These are phyloP conservation scores for Acanthornis magna DNA, from an alignment of 2,797 vertebrate genomes.

Conservation along the genomic window DNA sequence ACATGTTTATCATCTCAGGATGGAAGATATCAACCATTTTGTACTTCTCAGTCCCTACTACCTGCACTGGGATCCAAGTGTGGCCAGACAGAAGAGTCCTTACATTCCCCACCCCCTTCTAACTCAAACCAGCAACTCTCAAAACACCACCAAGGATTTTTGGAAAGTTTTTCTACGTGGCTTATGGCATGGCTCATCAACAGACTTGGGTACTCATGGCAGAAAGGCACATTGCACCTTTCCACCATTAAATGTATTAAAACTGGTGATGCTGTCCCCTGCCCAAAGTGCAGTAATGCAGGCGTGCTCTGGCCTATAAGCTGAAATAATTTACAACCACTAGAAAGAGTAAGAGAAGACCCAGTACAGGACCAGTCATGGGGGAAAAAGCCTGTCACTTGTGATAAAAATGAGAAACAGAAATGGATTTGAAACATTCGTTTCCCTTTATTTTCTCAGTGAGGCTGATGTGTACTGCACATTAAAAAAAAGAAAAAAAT, in stretches of 20 bases:
- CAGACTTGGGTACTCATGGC: background rate
- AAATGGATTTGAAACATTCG: constrained; percentile 87
- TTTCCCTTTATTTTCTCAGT: constrained; percentile 99
- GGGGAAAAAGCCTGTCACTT: background rate
- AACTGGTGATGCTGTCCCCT: background rate
- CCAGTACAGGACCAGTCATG: background rate
- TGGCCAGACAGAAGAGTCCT: background rate
- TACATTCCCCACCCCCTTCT: background rate
- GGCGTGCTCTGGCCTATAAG: background rate
- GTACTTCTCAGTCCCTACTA: background rate
- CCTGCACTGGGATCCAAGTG: background rate
- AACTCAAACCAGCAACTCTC: background rate
- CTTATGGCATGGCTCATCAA: background rate
- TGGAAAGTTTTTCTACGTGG: background rate
- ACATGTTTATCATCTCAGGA: background rate
- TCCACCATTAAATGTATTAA: background rate
- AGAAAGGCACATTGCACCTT: background rate
- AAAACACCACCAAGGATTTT: background rate
- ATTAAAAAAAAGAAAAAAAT: constrained; percentile 85
- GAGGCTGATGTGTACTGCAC: constrained; percentile 98
- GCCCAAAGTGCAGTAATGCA: background rate
- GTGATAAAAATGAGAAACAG: constrained; percentile 74
- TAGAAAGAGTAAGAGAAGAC: background rate
- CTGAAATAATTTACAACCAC: background rate
- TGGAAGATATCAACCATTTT: background rate